Evolutionary conservation across 2,113 vertebrate species (phyloP).

Genomic region (Austrofundulus limnaeus): DNA sequence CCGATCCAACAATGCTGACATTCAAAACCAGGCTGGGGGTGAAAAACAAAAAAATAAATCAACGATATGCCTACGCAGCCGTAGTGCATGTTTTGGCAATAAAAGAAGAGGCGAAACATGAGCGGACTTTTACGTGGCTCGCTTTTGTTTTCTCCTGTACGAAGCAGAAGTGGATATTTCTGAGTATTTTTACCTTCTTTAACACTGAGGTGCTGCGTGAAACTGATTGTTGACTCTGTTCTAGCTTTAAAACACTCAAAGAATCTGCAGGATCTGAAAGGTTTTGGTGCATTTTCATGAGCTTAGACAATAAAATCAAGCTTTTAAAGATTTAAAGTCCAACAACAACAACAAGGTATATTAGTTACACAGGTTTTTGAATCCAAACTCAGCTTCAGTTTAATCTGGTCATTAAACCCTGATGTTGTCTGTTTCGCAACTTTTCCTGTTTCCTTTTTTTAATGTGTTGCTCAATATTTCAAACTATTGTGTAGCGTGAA

Average conservation of each 20-base stretch:
- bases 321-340: background rate
- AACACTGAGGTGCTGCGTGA: no score
- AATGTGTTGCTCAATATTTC: background rate
- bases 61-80: background rate
- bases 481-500: no score
- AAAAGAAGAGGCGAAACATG: background rate
- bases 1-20: background rate
- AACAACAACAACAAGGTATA: background rate
- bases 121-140: background rate
- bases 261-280: background rate
- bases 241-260: background rate
- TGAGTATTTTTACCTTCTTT: no score
- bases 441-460: background rate
- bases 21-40: background rate
- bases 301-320: background rate
- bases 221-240: no score
- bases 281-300: background rate
- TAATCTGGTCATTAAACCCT: no score
- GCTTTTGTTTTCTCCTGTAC: no score
- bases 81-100: slow-evolving; percentile 4
- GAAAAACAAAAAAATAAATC: background rate
- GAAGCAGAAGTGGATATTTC: no score
- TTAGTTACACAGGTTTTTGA: background rate
- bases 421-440: no score
- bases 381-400: background rate